Evolutionary conservation across 2,797 vertebrate species (phyloP), one percentile per base, ranked within the genome.

Genomic region (Mareca strepera): DNA sequence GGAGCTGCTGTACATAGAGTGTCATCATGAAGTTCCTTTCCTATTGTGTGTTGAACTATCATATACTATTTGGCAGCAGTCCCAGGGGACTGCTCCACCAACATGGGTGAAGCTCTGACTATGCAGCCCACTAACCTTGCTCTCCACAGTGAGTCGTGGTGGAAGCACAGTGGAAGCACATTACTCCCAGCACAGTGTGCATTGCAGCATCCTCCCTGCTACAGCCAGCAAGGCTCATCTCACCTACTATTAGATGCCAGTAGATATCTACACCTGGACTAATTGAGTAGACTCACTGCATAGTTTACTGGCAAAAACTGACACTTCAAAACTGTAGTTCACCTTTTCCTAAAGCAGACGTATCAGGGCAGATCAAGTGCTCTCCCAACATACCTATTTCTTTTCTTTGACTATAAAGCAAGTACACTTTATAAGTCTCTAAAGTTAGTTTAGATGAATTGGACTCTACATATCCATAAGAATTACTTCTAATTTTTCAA

Each of bases 161-260:
- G 33, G 39, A 69, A 68, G 28, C 43, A 44, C 43, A 44, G 43
- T 44, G 43, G 18, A 44, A 44, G 43, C 43, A 35, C 63, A 8
- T 18, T 1, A 1, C 17, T 33, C 10, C 44, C 1, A 2, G 15
- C 66, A 68, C 2, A 1, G 15, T 4, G 5, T 15, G 31, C 3
- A 1, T 8, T 22, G 68, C 48, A 55, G 20, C 12, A 43, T 58
- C 35, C 39, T 68, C 62, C 64, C 90, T 60, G 62, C 59, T 67
- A 10, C 1, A 2, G 55, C 11, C 62, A 44, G 41, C 0, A 0
- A 72, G 31, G 37, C 10, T 68, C 31, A 14, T 29, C 63, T 76
- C 55, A 29, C 55, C 31, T 39, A 8, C 29, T 43, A 0, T 28
- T 44, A 77, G 43, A 44, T 73, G 62, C 21, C 43, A 46, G 4